phyloP scores from a whole-genome alignment of 2,797 vertebrate species.

The Argentina silus region DNA sequence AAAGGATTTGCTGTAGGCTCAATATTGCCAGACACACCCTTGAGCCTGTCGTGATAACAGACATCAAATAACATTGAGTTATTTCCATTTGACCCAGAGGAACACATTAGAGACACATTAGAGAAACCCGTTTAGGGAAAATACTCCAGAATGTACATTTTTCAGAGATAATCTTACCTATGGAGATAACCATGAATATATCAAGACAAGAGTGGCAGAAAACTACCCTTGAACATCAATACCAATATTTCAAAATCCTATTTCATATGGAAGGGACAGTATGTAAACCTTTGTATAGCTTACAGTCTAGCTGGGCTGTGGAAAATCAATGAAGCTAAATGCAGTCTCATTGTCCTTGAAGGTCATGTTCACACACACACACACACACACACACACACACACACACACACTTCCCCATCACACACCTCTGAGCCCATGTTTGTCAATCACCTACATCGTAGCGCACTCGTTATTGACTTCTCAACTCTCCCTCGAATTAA shows the following conservation, averaged over 20 bases:
- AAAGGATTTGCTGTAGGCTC: too few species aligned
- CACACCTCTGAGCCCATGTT: background rate
- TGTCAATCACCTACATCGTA: constrained; percentile 14
- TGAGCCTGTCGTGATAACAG: too few species aligned
- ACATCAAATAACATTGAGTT: too few species aligned
- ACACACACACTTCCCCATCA: background rate
- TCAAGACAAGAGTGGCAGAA: background rate
- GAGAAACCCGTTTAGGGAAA: too few species aligned
- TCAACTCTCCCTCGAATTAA: constrained; percentile 9
- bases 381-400: background rate
- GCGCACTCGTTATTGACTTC: background rate
- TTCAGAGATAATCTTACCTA: too few species aligned
- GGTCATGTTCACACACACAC: background rate
- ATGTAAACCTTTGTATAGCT: too few species aligned
- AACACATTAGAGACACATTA: too few species aligned
- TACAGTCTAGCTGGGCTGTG: too few species aligned
- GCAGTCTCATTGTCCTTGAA: background rate
- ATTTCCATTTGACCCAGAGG: too few species aligned
- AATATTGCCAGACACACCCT: too few species aligned
- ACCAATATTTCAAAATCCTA: background rate
- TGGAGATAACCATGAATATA: background rate
- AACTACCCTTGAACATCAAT: background rate
- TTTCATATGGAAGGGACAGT: too few species aligned
- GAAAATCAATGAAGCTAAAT: background rate
- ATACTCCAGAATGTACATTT: too few species aligned